Evolutionary conservation across 2,888 invertebrate species (phyloP).

Genomic region (Formica aserva): DNA sequence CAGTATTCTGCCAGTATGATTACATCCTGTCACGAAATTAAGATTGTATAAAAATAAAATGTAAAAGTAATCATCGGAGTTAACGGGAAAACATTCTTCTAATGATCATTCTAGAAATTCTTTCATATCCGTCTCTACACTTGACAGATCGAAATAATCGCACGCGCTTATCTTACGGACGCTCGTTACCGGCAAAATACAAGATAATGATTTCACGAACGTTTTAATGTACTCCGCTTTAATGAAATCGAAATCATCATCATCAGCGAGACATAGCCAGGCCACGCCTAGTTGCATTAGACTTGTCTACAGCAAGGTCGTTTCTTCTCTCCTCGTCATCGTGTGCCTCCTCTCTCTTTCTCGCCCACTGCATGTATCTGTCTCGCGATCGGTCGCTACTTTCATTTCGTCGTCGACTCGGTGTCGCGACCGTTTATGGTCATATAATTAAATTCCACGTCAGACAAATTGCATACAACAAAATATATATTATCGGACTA

Average conservation of each 20-base stretch:
- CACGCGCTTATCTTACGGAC: background rate
- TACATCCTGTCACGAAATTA: background rate
- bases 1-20: background rate
- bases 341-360: slow-evolving; percentile 24
- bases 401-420: slow-evolving; percentile 71
- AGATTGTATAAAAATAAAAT: background rate
- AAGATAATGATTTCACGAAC: slow-evolving; percentile 46
- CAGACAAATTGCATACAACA: slow-evolving; percentile 49
- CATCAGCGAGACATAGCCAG: slow-evolving; percentile 62
- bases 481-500: slow-evolving; percentile 26
- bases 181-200: slow-evolving; percentile 38
- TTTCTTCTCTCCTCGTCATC: slow-evolving; percentile 58
- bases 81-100: background rate
- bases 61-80: background rate
- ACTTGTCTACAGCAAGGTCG: slow-evolving; percentile 71
- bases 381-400: slow-evolving; percentile 56
- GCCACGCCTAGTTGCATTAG: slow-evolving; percentile 69
- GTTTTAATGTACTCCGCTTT: background rate
- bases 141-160: slow-evolving; percentile 25
- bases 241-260: slow-evolving; percentile 81
- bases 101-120: slow-evolving; percentile 16
- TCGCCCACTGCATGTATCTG: slow-evolving; percentile 3
- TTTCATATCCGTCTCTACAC: background rate
- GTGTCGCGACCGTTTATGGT: slow-evolving; percentile 74
- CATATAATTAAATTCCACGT: slow-evolving; percentile 77